These are phyloP conservation scores for Microctenopoma steveboyesi DNA, from an alignment of 2,797 vertebrate genomes.

Conservation along the genomic window DNA sequence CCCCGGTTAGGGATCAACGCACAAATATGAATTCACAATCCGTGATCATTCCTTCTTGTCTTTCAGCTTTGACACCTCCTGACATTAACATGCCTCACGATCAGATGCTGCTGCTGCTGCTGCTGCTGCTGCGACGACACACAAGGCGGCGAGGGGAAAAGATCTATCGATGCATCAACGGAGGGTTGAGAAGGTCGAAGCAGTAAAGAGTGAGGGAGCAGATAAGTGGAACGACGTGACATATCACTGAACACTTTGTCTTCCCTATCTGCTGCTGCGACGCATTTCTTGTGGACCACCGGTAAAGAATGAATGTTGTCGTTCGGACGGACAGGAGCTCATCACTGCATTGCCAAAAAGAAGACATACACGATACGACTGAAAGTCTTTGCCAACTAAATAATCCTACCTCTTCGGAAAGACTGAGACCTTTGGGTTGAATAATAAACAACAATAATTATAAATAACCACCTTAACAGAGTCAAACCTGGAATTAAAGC, in stretches of 20 bases:
- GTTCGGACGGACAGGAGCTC: constrained; percentile 1
- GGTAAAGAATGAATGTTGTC: constrained; percentile 29
- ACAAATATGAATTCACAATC: too few relatives aligned
- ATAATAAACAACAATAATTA: too few relatives aligned
- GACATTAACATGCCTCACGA: constrained; percentile 69
- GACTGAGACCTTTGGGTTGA: constrained; percentile 40
- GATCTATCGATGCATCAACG: constrained; percentile 11
- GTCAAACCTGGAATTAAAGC: constrained; percentile 33
- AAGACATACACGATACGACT: constrained; percentile 34
- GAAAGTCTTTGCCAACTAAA: constrained; percentile 72
- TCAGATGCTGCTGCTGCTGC: constrained; percentile 60
- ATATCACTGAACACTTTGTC: constrained; percentile 38
- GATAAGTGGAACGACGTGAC: constrained; percentile 13
- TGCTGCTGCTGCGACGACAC: constrained; percentile 26
- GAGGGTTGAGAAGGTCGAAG: constrained; percentile 10
- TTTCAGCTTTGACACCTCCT: constrained; percentile 83
- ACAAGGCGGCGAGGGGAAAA: constrained; percentile 19
- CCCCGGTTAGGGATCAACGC: not conserved
- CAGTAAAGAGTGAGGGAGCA: constrained; percentile 17
- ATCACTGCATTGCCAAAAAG: constrained; percentile 47
- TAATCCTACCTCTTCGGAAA: constrained; percentile 80
- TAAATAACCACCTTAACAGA: constrained; percentile 5
- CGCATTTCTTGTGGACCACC: constrained; percentile 47
- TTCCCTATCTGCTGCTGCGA: constrained; percentile 49
- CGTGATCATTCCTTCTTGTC: constrained; percentile 30